Conservation (phyloP, 1,140 invertebrate species). For the Neodiprion pinetum region DNA sequence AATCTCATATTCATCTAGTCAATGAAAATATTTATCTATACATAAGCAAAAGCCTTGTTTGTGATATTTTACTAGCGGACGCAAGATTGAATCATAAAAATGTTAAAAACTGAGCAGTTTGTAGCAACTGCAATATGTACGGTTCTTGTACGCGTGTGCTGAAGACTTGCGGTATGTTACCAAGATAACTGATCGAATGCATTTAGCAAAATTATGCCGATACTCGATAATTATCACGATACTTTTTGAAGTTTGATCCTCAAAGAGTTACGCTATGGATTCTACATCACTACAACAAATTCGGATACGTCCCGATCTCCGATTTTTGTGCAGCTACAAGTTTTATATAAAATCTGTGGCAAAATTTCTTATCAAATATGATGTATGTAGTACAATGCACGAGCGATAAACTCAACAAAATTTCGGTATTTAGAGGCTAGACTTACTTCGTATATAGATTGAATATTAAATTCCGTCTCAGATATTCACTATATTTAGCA, state of each 20-base stretch:
- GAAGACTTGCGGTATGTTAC: not conserved
- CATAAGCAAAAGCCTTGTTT: not conserved
- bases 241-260: not conserved
- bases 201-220: not conserved
- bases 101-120: not conserved
- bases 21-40: not conserved
- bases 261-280: not conserved
- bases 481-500: conserved; percentile 20
- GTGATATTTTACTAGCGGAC: not conserved
- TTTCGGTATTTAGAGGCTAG: not conserved
- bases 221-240: not conserved
- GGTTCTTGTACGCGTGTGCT: not conserved
- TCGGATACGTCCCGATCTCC: not conserved
- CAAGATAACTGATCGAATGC: not conserved
- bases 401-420: not conserved
- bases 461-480: not conserved
- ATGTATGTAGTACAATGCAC: conserved; percentile 10
- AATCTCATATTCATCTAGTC: not conserved
- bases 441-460: not conserved
- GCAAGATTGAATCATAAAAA: conserved; percentile 4
- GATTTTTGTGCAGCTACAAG: not conserved
- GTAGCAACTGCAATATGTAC: not conserved
- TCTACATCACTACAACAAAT: not conserved
- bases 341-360: conserved; percentile 38
- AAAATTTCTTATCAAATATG: conserved; percentile 40